These are phyloP conservation scores for Sebastes flavidus DNA, from an alignment of 2,797 vertebrate species.

Conservation along the genomic window DNA sequence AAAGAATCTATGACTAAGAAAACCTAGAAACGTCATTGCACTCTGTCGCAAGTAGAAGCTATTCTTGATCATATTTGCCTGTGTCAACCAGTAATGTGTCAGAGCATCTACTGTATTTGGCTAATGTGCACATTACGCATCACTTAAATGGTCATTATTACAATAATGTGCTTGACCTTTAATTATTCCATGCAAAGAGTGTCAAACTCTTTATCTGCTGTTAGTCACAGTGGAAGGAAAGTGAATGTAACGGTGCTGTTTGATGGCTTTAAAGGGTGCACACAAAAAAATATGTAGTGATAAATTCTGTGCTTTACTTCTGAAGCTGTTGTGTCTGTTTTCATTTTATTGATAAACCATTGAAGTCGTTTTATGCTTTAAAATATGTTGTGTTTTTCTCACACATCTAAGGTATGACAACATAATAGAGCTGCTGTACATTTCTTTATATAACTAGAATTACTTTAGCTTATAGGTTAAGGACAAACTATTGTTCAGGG, in stretches of 20 bases:
- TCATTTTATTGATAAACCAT: not conserved
- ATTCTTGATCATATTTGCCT: not conserved
- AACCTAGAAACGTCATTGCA: not conserved
- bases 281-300: not conserved
- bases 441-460: not conserved
- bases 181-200: not conserved
- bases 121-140: not conserved
- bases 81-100: not conserved
- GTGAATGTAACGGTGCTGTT: not conserved
- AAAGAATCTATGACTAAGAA: not conserved
- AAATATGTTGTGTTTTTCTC: not conserved
- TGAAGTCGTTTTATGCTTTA: not conserved
- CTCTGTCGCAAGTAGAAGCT: not conserved
- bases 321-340: not conserved
- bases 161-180: slow-evolving; percentile 18
- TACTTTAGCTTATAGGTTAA: not conserved
- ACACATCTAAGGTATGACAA: not conserved
- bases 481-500: not conserved
- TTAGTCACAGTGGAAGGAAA: not conserved
- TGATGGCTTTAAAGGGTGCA: not conserved
- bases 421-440: not conserved
- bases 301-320: not conserved
- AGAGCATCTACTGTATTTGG: not conserved
- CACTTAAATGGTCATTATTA: not conserved
- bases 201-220: not conserved